Evolutionary conservation across 2,113 vertebrate genomes (phyloP).

Genomic region (Typhlomys cinereus): DNA sequence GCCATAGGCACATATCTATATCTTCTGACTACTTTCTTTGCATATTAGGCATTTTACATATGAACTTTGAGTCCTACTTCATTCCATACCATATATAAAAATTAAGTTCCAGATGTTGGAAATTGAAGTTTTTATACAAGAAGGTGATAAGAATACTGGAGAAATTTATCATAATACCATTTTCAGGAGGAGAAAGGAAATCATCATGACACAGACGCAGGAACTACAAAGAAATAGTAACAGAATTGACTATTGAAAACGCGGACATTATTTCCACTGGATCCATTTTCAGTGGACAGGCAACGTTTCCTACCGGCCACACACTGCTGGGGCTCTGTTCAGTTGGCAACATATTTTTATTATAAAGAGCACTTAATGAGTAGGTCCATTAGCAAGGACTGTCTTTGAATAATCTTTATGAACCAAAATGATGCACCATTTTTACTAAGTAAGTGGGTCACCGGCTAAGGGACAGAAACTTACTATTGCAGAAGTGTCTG

Average conservation of each 20-base stretch:
- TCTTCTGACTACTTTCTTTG: not conserved
- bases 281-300: not conserved
- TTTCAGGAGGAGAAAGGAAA: not conserved
- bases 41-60: too few relatives aligned
- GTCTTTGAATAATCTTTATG: not conserved
- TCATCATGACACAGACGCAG: not conserved
- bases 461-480: not conserved
- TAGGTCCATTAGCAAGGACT: not conserved
- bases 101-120: not conserved
- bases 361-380: not conserved
- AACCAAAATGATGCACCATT: not conserved
- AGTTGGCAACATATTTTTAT: not conserved
- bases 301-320: not conserved
- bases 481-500: slow-evolving; percentile 19
- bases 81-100: not conserved
- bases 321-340: not conserved
- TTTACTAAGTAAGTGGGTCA: slow-evolving; percentile 53
- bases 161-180: not conserved
- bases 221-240: not conserved
- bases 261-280: slow-evolving; percentile 1
- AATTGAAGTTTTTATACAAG: not conserved
- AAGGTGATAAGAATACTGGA: not conserved
- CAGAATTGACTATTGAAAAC: not conserved
- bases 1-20: not conserved
- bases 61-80: not conserved